A percentile compares a stretch with the other conserved stretches of the same genome.
These are phyloP conservation scores for Tetramorium parvispinum DNA, from an alignment of 1,140 invertebrate species.

Conservation along the genomic window DNA sequence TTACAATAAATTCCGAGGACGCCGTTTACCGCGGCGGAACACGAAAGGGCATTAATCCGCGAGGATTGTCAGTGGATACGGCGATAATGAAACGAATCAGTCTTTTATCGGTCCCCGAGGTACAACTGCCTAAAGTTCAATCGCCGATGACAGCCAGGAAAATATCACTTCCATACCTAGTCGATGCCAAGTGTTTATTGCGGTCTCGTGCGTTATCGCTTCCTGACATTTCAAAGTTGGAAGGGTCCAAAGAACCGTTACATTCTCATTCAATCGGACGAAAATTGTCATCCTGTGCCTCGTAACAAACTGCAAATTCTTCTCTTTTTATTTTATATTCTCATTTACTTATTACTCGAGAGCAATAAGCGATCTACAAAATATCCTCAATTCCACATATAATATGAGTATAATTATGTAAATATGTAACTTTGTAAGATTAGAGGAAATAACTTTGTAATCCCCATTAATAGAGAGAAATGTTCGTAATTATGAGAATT, in stretches of 20 bases:
- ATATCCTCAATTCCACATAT: neutral
- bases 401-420: neutral
- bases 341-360: neutral
- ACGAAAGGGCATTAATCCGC: conserved; percentile 78
- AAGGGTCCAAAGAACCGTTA: neutral
- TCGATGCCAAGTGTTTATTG: conserved; percentile 7
- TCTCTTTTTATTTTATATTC: neutral
- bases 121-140: conserved; percentile 75
- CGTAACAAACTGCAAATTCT: neutral
- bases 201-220: conserved; percentile 17
- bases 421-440: neutral
- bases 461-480: neutral
- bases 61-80: conserved; percentile 66
- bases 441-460: neutral
- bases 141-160: conserved; percentile 71
- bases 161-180: conserved; percentile 72
- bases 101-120: conserved; percentile 75
- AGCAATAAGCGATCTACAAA: neutral
- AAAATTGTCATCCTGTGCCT: neutral
- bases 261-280: neutral
- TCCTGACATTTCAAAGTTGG: conserved; percentile 62
- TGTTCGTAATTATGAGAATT: neutral
- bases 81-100: conserved; percentile 77
- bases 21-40: conserved; percentile 74
- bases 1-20: conserved; percentile 78